Conservation (phyloP, 1,140 invertebrate genomes). For the Steinernema feltiae region DNA sequence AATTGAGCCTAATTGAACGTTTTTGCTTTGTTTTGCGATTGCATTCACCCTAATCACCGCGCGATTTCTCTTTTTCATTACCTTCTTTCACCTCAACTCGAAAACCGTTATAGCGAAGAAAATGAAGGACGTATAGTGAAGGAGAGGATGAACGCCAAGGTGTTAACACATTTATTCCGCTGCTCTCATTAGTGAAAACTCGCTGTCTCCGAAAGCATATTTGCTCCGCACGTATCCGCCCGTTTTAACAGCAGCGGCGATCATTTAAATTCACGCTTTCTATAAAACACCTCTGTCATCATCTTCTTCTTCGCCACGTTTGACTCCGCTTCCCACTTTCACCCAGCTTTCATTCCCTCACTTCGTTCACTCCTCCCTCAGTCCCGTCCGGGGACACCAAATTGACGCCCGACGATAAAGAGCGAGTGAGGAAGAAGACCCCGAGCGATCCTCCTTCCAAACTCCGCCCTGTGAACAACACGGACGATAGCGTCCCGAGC, state of each 20-base stretch:
- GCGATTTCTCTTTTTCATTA: too few species aligned
- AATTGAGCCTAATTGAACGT: too few species aligned
- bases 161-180: too few species aligned
- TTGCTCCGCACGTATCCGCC: neutral
- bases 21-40: too few species aligned
- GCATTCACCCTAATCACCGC: too few species aligned
- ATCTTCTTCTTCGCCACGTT: neutral
- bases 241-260: neutral
- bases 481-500: neutral
- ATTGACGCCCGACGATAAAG: conserved; percentile 8
- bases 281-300: neutral
- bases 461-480: conserved; percentile 6
- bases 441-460: neutral
- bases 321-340: neutral
- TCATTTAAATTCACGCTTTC: neutral
- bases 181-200: too few species aligned
- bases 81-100: too few species aligned
- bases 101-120: too few species aligned
- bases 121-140: too few species aligned
- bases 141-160: too few species aligned
- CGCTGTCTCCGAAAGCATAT: too few species aligned
- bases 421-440: neutral
- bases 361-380: neutral
- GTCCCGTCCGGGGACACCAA: conserved; percentile 7
- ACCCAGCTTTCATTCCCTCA: neutral